Conservation (phyloP, 2,888 invertebrate species). For the Atherix ibis region DNA sequence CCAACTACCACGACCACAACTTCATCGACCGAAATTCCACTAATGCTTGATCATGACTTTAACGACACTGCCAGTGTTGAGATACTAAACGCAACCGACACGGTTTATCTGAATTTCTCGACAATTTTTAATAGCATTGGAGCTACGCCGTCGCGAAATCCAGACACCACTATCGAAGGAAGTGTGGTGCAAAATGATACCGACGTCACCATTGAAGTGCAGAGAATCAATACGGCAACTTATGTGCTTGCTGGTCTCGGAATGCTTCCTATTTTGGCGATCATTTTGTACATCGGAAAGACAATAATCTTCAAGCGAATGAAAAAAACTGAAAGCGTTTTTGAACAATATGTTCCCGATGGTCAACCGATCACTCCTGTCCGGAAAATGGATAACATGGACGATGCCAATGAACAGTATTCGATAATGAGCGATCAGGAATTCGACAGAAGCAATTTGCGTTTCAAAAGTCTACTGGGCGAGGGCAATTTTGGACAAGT, state of each 20-base stretch:
- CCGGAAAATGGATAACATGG: constrained; percentile 22
- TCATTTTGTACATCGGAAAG: constrained; percentile 39
- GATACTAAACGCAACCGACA: constrained; percentile 3
- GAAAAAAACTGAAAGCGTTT: constrained; percentile 36
- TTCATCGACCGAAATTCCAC: constrained; percentile 7
- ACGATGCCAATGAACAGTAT: constrained; percentile 21
- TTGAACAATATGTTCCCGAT: constrained; percentile 45
- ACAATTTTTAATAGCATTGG: constrained; percentile 18
- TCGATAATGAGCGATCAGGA: constrained; percentile 37
- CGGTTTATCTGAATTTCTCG: background rate
- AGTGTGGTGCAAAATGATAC: constrained; percentile 25
- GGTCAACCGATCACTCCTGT: constrained; percentile 34
- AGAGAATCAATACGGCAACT: constrained; percentile 43
- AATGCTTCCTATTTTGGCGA: constrained; percentile 41
- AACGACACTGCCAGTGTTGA: background rate
- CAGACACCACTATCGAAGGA: constrained; percentile 4
- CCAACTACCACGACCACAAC: constrained; percentile 8
- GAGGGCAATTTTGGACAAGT: constrained; percentile 81
- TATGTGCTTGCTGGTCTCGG: constrained; percentile 45
- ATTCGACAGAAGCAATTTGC: constrained; percentile 60
- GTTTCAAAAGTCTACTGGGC: constrained; percentile 61
- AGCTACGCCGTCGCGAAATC: constrained; percentile 15
- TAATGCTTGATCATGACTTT: constrained; percentile 1
- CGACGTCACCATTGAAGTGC: constrained; percentile 41
- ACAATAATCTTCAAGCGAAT: constrained; percentile 36